Base-by-base conservation (phyloP, 2,888 invertebrate genomes). In the Panopea generosa region DNA sequence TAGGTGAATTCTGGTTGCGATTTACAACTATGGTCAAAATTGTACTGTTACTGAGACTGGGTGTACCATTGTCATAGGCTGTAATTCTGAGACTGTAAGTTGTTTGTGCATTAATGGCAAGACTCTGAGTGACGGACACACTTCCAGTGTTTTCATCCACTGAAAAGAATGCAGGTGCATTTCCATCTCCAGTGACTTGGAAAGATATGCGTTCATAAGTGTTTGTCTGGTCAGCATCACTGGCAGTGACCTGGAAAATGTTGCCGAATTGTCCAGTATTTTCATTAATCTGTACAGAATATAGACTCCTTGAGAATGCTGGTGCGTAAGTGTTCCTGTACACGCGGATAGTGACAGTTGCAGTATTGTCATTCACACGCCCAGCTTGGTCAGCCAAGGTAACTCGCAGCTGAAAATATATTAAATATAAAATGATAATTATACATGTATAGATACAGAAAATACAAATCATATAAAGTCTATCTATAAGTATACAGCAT, bases 131-230 rank as follows among this genome's bases (percentile, higher is more conserved):
- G 16, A 84, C 18, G 40, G 55, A 53, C 11, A 88, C 78, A 7
- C 26, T 47, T 16, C 89, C 90, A 40, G 73, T 82, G 26, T 52
- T 43, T n/a, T 59, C 45, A 22, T 86, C 80, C n/a, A 91, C 83
- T 14, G 50, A 53, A 76, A 91, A 90, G 77, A 86, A 90, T 22
- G 86, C 86, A 0, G 88, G 86, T 20, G 91, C 87, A 47, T 84
- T 82, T 47, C 86, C 87, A 73, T 90, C 89, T 1, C 91, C 91
- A 18, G 84, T 85, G 16, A 90, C 75, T 33, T 82, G 68, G 68
- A 89, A 90, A 20, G 57, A 50, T 14, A 91, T 77, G 52, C 55
- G 49, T 72, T 86, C 85, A 74, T 86, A 87, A 0, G 86, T 85
- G 50, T 80, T 81, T 2, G 27, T 6, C 18, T 61, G 57, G 50